phyloP scores from a whole-genome alignment of 2,113 vertebrate genomes.

The Tapirus terrestris region DNA sequence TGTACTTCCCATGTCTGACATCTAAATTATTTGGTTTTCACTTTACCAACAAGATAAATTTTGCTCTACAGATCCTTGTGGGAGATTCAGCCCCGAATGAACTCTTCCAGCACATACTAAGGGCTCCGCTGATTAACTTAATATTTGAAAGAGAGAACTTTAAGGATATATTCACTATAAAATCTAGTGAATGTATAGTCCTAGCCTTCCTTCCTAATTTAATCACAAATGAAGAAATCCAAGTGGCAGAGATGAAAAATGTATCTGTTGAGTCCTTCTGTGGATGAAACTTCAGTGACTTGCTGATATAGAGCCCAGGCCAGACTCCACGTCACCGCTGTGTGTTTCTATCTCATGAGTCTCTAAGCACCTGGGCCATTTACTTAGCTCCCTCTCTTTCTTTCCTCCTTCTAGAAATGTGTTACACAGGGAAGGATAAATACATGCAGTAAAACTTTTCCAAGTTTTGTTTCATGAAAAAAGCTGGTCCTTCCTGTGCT shows the following conservation, averaged over 20 bases:
- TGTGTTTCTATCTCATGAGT: neutral
- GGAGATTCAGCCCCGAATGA: neutral
- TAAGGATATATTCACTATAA: neutral
- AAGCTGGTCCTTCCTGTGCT: neutral
- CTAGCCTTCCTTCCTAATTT: neutral
- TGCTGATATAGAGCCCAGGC: neutral
- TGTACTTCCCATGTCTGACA: neutral
- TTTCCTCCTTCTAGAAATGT: neutral
- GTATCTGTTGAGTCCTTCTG: neutral
- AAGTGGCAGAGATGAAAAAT: neutral
- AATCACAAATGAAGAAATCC: neutral
- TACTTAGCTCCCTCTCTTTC: neutral
- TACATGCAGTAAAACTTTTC: neutral
- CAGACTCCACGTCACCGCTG: neutral
- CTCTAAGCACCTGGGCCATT: neutral
- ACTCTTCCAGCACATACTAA: neutral
- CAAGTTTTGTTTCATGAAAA: constrained; percentile 21
- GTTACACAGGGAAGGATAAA: neutral
- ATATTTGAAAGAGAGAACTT: neutral
- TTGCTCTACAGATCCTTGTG: neutral
- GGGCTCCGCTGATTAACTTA: neutral
- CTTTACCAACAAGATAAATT: neutral
- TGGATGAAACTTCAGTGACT: neutral
- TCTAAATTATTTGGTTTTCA: neutral
- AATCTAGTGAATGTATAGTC: neutral